Percentiles rank a stretch among this genome's conserved stretches.
Conservation (phyloP, 2,888 invertebrate genomes). For the Oxycera nigricornis region DNA sequence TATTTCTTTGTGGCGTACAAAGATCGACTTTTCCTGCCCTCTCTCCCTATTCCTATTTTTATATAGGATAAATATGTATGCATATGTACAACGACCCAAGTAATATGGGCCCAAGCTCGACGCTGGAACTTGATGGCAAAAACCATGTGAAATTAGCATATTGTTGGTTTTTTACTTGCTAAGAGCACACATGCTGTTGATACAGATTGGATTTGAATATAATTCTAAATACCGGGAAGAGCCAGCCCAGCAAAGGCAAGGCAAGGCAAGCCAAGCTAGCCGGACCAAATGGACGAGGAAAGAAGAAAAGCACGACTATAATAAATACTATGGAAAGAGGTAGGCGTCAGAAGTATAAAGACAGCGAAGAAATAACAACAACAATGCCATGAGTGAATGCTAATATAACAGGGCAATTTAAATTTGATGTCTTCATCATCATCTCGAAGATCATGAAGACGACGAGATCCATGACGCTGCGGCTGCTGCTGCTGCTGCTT, state of each 20-base stretch:
- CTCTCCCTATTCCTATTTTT: background rate
- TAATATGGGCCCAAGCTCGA: background rate
- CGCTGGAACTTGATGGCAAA: background rate
- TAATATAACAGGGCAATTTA: slow-evolving; percentile 28
- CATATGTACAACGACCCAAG: background rate
- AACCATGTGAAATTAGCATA: background rate
- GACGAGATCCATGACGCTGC: background rate
- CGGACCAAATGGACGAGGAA: background rate
- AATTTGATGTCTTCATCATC: slow-evolving; percentile 34
- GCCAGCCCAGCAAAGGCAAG: background rate
- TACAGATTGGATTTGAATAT: slow-evolving; percentile 17
- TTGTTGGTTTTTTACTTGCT: background rate
- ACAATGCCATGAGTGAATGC: slow-evolving; percentile 9
- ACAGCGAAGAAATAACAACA: background rate
- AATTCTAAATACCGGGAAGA: background rate
- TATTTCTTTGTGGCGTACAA: background rate
- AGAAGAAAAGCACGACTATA: background rate
- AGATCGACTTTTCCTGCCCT: background rate
- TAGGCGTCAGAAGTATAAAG: slow-evolving; percentile 9
- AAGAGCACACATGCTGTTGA: slow-evolving; percentile 4
- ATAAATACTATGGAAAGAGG: background rate
- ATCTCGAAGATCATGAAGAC: background rate
- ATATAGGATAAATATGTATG: background rate
- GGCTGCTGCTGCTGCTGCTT: background rate
- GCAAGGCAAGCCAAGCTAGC: background rate